Percentiles rank a stretch among this genome's conserved stretches.
Conservation (phyloP, 2,113 vertebrate species). For the Callithrix jacchus region DNA sequence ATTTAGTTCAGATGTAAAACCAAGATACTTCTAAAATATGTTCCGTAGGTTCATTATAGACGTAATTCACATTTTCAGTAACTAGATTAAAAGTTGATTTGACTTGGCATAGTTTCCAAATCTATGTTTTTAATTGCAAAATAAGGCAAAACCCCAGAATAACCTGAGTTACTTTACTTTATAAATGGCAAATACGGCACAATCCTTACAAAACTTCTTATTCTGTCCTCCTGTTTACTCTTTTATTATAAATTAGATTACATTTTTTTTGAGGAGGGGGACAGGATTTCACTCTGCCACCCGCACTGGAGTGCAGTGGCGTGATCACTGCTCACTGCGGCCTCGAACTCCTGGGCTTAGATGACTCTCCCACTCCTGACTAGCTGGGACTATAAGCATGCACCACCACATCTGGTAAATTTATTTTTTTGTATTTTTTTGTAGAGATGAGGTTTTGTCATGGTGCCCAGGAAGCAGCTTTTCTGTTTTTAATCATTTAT, state of each 20-base stretch:
- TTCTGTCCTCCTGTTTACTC: background rate
- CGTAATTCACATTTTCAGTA: conserved; percentile 32
- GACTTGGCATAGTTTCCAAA: background rate
- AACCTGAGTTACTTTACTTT: background rate
- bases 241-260: background rate
- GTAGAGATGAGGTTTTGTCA: too few species aligned
- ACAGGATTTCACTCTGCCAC: too few species aligned
- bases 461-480: background rate
- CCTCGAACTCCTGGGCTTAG: too few species aligned
- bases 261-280: too few species aligned
- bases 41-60: background rate
- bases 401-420: background rate
- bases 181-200: background rate
- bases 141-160: background rate
- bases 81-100: background rate
- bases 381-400: too few species aligned
- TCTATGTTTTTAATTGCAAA: background rate
- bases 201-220: background rate
- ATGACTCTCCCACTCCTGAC: too few species aligned
- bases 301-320: too few species aligned
- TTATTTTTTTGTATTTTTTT: background rate
- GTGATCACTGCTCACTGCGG: too few species aligned
- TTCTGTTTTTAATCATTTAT: background rate
- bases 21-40: background rate
- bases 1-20: conserved; percentile 28